Percentiles rank a stretch among this genome's conserved stretches.
These are phyloP conservation scores for Apotomis capreana DNA, from an alignment of 2,888 invertebrate species.

Conservation along the genomic window DNA sequence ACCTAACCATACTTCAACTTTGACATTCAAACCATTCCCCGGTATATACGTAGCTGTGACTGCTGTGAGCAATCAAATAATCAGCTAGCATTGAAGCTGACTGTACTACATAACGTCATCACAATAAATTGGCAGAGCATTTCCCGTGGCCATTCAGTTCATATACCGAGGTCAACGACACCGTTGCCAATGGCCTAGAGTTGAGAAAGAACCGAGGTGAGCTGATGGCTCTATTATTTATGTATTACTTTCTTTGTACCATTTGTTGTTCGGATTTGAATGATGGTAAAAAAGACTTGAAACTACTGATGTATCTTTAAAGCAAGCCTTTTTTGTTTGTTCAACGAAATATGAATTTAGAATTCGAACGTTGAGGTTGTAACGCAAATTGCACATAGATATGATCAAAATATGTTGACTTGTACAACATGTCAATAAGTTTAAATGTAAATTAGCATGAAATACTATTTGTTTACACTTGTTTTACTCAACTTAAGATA, in stretches of 20 bases:
- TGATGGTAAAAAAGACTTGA: conserved; percentile 2
- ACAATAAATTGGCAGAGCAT: conserved; percentile 40
- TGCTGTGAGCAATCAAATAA: not conserved
- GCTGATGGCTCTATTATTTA: conserved; percentile 37
- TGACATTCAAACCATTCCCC: no score
- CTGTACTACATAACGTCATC: conserved; percentile 30
- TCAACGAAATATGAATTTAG: no score
- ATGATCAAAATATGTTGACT: no score
- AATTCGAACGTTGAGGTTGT: no score
- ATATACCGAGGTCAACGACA: conserved; percentile 29
- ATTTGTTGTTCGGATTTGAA: conserved; percentile 20
- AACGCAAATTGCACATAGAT: no score
- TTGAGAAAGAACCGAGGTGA: conserved; percentile 34
- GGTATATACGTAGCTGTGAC: not conserved
- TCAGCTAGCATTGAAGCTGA: not conserved
- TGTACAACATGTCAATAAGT: no score
- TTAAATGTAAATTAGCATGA: no score
- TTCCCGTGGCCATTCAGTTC: conserved; percentile 41
- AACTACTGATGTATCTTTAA: not conserved
- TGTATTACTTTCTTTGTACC: conserved; percentile 37
- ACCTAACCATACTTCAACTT: no score
- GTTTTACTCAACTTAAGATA: not conserved
- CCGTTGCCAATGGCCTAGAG: conserved; percentile 40
- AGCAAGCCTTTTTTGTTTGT: no score
- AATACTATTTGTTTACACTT: no score